Percentiles rank a stretch among this genome's conserved stretches.
Evolutionary conservation across 2,113 vertebrate species (phyloP).

Genomic region (Kobus ellipsiprymnus): DNA sequence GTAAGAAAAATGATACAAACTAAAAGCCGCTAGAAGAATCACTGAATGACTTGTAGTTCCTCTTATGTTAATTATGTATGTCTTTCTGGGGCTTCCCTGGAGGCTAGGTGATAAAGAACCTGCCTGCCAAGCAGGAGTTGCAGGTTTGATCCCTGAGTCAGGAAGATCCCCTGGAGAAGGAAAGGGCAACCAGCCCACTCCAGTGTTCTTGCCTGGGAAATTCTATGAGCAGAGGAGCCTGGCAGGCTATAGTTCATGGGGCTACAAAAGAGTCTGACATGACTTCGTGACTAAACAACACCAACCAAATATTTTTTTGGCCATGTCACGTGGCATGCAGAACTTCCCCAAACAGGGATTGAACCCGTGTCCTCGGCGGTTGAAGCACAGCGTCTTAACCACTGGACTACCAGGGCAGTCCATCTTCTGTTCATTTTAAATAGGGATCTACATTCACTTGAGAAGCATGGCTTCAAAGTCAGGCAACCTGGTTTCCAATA

Average conservation of each 20-base stretch:
- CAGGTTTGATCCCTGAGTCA: neutral
- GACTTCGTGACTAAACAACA: neutral
- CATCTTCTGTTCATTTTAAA: neutral
- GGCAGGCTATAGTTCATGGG: neutral
- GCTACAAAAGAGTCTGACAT: neutral
- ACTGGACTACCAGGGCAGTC: neutral
- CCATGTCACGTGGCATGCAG: neutral
- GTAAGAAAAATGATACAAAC: neutral
- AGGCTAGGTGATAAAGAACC: neutral
- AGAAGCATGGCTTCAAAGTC: too few species aligned
- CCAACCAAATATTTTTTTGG: neutral
- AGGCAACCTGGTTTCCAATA: neutral
- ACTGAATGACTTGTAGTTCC: rapidly evolving
- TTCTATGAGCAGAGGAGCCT: neutral
- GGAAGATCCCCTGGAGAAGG: neutral
- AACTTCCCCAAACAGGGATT: neutral
- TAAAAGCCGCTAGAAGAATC: neutral
- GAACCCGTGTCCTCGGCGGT: neutral
- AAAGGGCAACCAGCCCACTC: neutral
- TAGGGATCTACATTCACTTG: neutral
- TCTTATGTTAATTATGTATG: neutral
- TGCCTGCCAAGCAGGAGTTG: neutral
- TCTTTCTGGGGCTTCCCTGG: neutral
- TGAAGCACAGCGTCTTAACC: neutral
- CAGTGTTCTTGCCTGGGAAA: neutral